Percentiles rank a stretch among this genome's conserved stretches.
phyloP scores from a whole-genome alignment of 1,140 invertebrate genomes.

The Drosophila albomicans region DNA sequence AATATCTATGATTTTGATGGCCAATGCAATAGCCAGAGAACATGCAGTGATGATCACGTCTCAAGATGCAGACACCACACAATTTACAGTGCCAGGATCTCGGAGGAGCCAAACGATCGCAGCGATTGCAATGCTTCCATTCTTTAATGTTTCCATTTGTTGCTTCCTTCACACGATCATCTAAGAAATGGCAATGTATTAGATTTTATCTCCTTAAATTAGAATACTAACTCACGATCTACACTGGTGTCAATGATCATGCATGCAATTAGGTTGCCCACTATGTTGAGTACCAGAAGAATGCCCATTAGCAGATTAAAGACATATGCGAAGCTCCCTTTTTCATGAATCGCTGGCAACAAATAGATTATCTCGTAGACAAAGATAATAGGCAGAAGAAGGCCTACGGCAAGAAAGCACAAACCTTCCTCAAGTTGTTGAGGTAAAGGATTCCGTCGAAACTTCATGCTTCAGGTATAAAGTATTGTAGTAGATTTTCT shows the following conservation, averaged over 20 bases:
- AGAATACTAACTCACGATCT: conserved; percentile 42
- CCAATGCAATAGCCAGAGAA: conserved; percentile 97
- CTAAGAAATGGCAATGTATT: background rate
- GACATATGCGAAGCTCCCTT: conserved; percentile 70
- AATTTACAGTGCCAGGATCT: conserved; percentile 94
- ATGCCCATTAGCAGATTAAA: conserved; percentile 87
- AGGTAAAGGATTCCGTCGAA: conserved; percentile 65
- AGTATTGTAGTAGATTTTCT: background rate
- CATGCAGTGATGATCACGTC: conserved; percentile 97
- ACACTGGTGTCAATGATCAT: conserved; percentile 73
- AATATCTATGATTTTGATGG: conserved; percentile 95
- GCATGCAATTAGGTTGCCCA: conserved; percentile 81
- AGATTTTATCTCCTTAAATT: background rate
- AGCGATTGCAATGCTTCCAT: conserved; percentile 50
- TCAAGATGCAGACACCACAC: conserved; percentile 93
- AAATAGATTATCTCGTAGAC: conserved; percentile 88
- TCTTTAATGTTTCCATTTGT: background rate
- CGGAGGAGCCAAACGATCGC: conserved; percentile 90
- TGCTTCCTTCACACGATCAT: background rate
- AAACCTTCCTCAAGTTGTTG: conserved; percentile 43
- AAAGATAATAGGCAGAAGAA: conserved; percentile 58
- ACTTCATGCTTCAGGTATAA: conserved; percentile 25
- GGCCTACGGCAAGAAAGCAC: conserved; percentile 48
- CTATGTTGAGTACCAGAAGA: conserved; percentile 87
- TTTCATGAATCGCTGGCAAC: conserved; percentile 86